phyloP scores from a whole-genome alignment of 2,797 vertebrate genomes.

The Dipus sagitta region DNA sequence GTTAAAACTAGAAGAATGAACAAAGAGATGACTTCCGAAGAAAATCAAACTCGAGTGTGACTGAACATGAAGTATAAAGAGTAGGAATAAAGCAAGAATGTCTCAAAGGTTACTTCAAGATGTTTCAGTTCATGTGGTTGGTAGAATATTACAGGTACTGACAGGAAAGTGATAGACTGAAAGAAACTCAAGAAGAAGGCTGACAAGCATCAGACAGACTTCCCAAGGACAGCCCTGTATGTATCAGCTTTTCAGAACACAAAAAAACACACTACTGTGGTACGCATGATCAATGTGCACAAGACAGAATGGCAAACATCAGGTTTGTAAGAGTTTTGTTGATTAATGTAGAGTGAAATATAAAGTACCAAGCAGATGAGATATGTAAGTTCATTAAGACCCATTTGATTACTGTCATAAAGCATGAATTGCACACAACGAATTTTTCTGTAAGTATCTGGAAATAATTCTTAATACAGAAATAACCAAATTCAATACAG shows the following conservation, averaged over 20 bases:
- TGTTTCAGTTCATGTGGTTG: slow-evolving; percentile 5
- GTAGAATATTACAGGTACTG: background rate
- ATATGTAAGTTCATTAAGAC: slow-evolving; percentile 29
- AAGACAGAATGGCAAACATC: background rate
- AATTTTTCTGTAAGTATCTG: no score
- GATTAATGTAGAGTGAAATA: slow-evolving; percentile 40
- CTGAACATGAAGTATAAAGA: slow-evolving; percentile 34
- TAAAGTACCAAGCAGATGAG: slow-evolving; percentile 35
- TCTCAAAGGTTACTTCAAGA: slow-evolving; percentile 42
- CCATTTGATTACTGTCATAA: slow-evolving; percentile 27
- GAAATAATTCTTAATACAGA: no score
- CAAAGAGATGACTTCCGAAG: slow-evolving; percentile 20
- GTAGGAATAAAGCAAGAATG: background rate
- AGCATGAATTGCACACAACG: background rate
- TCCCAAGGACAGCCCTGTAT: background rate
- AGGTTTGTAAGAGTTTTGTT: slow-evolving; percentile 37
- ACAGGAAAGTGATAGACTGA: background rate
- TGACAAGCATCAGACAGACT: background rate
- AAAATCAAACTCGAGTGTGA: slow-evolving; percentile 55
- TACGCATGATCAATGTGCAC: background rate
- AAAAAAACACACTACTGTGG: background rate
- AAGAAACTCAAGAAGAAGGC: slow-evolving; percentile 10
- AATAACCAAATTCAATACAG: slow-evolving; percentile 30
- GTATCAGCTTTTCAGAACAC: slow-evolving; percentile 7
- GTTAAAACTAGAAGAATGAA: background rate